phyloP scores from a whole-genome alignment of 1,140 invertebrate species.

The Halesus radiatus region DNA sequence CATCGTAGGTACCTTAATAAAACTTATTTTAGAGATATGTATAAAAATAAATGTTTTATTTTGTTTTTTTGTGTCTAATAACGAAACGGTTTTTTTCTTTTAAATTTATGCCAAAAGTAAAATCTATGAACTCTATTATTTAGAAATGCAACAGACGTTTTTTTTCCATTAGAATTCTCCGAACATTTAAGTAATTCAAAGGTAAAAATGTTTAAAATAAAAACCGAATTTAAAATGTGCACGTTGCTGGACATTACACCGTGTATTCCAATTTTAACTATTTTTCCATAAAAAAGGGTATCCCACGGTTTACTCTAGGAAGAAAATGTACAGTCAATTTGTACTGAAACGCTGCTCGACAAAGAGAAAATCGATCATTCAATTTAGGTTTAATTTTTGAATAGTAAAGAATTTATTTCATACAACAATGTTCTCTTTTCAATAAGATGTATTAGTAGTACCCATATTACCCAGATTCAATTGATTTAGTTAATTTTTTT shows the following conservation, averaged over 20 bases:
- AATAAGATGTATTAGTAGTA: too few relatives aligned
- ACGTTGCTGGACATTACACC: slow-evolving; percentile 29
- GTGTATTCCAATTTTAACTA: slow-evolving; percentile 41
- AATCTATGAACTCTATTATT: not conserved
- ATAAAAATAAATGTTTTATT: too few relatives aligned
- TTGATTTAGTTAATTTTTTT: too few relatives aligned
- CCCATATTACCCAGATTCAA: too few relatives aligned
- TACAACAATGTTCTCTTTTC: too few relatives aligned
- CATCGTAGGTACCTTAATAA: too few relatives aligned
- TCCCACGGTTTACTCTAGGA: slow-evolving; percentile 42
- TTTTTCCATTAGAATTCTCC: slow-evolving; percentile 8
- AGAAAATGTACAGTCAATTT: slow-evolving; percentile 25
- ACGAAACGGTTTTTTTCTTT: too few relatives aligned
- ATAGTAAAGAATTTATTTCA: too few relatives aligned
- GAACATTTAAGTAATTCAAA: slow-evolving; percentile 6
- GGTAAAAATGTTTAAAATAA: slow-evolving; percentile 28
- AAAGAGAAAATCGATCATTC: not conserved
- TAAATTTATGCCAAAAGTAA: too few relatives aligned
- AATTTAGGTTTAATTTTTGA: too few relatives aligned
- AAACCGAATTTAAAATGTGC: slow-evolving; percentile 17
- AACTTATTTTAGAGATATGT: too few relatives aligned
- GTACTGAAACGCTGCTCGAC: not conserved
- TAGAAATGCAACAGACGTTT: not conserved
- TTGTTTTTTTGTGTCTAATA: too few relatives aligned
- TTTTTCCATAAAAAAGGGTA: slow-evolving; percentile 42